Conservation (phyloP, 2,797 vertebrate species). For the Microctenopoma steveboyesi region DNA sequence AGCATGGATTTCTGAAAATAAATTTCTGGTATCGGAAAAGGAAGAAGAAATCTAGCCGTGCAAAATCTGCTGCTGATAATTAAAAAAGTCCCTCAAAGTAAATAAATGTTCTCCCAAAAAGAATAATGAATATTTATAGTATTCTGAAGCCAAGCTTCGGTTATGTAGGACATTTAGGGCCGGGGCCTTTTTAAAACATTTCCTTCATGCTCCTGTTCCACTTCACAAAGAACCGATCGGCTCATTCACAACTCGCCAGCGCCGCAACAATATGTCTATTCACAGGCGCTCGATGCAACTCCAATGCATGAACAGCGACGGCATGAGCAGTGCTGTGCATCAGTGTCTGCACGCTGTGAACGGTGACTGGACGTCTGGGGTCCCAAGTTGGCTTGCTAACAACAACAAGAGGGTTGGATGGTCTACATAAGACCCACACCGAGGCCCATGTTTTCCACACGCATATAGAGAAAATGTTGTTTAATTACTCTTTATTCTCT, state of each 20-base stretch:
- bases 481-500: background rate
- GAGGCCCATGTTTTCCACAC: no score
- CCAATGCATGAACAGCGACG: no score
- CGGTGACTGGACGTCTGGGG: no score
- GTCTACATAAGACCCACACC: no score
- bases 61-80: background rate
- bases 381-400: background rate
- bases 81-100: background rate
- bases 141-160: background rate
- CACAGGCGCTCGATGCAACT: conserved; percentile 6
- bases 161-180: background rate
- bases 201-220: background rate
- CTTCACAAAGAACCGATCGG: background rate
- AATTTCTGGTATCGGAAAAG: background rate
- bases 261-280: background rate
- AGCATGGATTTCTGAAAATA: background rate
- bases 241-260: background rate
- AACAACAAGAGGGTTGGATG: background rate
- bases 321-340: no score
- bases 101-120: background rate
- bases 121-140: background rate
- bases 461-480: background rate
- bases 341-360: no score
- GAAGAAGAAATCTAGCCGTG: background rate
- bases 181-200: background rate